phyloP scores from a whole-genome alignment of 2,888 invertebrate genomes.

The Synanthedon myopaeformis region DNA sequence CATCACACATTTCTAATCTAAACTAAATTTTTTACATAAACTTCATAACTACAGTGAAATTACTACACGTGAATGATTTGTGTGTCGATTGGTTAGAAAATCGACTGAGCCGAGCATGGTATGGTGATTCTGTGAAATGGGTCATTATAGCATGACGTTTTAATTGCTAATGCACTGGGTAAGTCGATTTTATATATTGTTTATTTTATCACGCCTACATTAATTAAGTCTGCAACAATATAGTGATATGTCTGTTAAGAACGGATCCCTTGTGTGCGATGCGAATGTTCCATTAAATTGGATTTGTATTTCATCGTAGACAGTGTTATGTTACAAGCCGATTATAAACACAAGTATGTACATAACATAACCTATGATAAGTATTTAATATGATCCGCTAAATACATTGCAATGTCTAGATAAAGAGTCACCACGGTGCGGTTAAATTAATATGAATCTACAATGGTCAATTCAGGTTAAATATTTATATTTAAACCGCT shows the following conservation, averaged over 20 bases:
- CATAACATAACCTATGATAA: no score
- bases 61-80: background rate
- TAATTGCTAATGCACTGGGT: background rate
- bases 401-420: no score
- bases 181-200: background rate
- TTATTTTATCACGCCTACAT: background rate
- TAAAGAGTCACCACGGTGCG: no score
- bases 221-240: background rate
- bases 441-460: background rate
- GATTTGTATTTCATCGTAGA: background rate
- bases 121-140: constrained; percentile 25
- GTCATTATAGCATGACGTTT: background rate
- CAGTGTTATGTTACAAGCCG: background rate
- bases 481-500: background rate
- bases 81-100: background rate
- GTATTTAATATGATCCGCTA: no score
- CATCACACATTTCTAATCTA: no score
- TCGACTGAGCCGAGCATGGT: constrained; percentile 7
- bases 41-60: constrained; percentile 1
- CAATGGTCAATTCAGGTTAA: background rate
- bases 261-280: background rate
- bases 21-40: no score
- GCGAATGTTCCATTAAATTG: background rate
- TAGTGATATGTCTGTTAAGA: background rate
- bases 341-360: no score